phyloP scores from a whole-genome alignment of 1,140 invertebrate species.

The Adelges cooleyi region DNA sequence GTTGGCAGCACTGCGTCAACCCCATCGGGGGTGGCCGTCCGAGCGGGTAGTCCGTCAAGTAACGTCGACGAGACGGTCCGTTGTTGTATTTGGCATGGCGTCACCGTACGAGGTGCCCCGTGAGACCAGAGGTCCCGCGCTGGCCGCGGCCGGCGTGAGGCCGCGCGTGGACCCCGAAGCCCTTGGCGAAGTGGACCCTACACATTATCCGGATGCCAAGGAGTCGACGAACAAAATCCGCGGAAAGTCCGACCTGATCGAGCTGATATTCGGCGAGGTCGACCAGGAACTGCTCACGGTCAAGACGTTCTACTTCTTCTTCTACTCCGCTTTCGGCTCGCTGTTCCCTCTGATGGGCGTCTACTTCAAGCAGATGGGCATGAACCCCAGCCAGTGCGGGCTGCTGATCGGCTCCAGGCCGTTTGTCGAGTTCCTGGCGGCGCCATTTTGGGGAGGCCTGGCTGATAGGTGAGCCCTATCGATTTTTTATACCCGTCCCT shows the following conservation, averaged over 20 bases:
- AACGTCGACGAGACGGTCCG: neutral
- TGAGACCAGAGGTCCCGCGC: constrained; percentile 15
- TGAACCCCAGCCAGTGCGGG: constrained; percentile 92
- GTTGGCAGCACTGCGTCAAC: neutral
- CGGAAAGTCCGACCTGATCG: constrained; percentile 68
- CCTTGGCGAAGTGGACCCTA: constrained; percentile 61
- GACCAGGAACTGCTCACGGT: constrained; percentile 84
- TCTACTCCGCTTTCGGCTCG: constrained; percentile 97
- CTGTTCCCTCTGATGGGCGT: constrained; percentile 96
- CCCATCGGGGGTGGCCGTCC: neutral
- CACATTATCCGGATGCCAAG: constrained; percentile 60
- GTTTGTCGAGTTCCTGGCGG: constrained; percentile 94
- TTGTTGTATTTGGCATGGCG: neutral
- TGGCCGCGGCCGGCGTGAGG: constrained; percentile 39
- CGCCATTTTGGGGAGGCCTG: constrained; percentile 92
- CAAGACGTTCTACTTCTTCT: constrained; percentile 98
- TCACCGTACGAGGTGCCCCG: constrained; percentile 20
- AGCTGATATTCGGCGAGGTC: constrained; percentile 67
- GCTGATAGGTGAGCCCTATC: constrained; percentile 60
- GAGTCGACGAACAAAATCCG: constrained; percentile 80
- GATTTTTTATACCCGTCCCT: neutral
- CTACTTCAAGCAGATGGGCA: constrained; percentile 97
- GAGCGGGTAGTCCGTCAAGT: neutral
- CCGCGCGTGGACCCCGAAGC: constrained; percentile 62
- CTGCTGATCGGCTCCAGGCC: constrained; percentile 83